Conservation (phyloP, 1,140 invertebrate genomes). For the Monomorium pharaonis region DNA sequence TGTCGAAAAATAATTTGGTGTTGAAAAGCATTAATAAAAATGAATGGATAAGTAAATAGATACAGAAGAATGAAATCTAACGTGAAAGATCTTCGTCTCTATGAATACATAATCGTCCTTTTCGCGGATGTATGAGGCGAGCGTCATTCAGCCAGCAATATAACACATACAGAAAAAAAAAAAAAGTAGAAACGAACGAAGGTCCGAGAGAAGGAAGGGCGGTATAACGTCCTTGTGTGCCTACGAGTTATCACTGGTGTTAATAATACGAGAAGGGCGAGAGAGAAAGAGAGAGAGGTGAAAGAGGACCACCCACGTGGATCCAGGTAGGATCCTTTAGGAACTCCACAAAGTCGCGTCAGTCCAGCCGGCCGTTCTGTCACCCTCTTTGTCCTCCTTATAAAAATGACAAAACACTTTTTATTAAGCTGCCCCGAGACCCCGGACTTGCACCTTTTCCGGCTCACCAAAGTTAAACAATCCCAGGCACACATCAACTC, state of each 20-base stretch:
- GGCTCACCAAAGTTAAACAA: constrained; percentile 57
- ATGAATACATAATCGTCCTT: constrained; percentile 36
- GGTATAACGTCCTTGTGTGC: constrained; percentile 54
- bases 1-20: constrained; percentile 21
- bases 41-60: constrained; percentile 7
- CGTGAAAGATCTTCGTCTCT: constrained; percentile 31
- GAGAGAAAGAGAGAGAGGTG: background rate
- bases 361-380: constrained; percentile 42
- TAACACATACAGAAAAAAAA: constrained; percentile 23
- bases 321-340: constrained; percentile 62
- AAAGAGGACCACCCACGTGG: constrained; percentile 75
- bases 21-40: constrained; percentile 24
- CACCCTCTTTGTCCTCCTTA: constrained; percentile 58
- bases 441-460: constrained; percentile 35
- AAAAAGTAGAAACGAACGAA: constrained; percentile 28
- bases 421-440: constrained; percentile 55
- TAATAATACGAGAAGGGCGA: constrained; percentile 69
- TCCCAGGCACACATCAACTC: constrained; percentile 45
- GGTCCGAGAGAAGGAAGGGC: constrained; percentile 34
- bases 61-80: constrained; percentile 38
- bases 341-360: constrained; percentile 34
- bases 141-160: constrained; percentile 25
- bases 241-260: constrained; percentile 74
- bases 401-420: constrained; percentile 78
- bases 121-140: constrained; percentile 31